A percentile compares a stretch with the other conserved stretches of the same genome.
These are phyloP conservation scores for Myrmophylax atrothorax DNA, from an alignment of 2,113 vertebrate genomes.

Conservation along the genomic window DNA sequence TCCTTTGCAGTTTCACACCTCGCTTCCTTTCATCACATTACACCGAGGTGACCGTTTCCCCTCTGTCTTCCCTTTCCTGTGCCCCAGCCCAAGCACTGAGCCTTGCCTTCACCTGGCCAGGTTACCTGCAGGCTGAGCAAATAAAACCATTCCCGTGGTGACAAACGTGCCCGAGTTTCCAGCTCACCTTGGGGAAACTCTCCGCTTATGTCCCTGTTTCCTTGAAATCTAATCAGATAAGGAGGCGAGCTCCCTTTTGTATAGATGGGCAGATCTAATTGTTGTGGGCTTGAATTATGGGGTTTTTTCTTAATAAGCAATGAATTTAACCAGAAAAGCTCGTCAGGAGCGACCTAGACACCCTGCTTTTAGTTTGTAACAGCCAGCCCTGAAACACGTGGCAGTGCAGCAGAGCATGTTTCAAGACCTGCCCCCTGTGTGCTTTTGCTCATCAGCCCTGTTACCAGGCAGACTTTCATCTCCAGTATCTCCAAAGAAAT, in stretches of 20 bases:
- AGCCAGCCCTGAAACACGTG: background rate
- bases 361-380: background rate
- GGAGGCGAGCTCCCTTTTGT: background rate
- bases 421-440: background rate
- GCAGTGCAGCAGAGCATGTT: background rate
- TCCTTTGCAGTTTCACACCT: background rate
- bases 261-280: background rate
- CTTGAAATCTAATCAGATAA: background rate
- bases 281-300: background rate
- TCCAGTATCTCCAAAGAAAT: background rate
- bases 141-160: background rate
- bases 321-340: background rate
- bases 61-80: background rate
- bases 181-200: background rate
- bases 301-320: background rate
- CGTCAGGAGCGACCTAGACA: background rate
- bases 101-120: accelerated
- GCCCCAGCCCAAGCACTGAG: background rate
- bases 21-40: background rate
- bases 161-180: accelerated
- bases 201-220: background rate
- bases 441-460: background rate
- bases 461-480: conserved; percentile 38
- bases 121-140: background rate
- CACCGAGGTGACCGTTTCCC: background rate